Percentiles rank a stretch among this genome's conserved stretches.
These are phyloP conservation scores for Chionoecetes opilio DNA, from an alignment of 1,140 invertebrate genomes.

Conservation along the genomic window DNA sequence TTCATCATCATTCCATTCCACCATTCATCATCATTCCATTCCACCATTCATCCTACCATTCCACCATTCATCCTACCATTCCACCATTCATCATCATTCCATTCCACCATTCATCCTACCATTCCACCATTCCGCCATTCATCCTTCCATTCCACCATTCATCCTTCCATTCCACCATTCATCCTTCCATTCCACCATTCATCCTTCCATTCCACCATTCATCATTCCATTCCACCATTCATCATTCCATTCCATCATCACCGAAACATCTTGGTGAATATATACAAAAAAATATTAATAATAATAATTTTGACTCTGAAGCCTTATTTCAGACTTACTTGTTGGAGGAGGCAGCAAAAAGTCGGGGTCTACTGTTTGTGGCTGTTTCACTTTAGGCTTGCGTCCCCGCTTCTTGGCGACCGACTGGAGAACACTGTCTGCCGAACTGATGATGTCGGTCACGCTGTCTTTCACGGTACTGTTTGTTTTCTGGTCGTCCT, in stretches of 20 bases:
- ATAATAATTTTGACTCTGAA: not conserved
- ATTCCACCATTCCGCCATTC: too few species aligned
- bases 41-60: not conserved
- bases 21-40: not conserved
- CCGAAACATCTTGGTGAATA: too few species aligned
- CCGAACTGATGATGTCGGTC: not conserved
- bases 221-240: not conserved
- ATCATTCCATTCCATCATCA: not conserved
- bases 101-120: not conserved
- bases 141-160: not conserved
- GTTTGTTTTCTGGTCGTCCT: not conserved
- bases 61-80: too few species aligned
- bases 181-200: too few species aligned
- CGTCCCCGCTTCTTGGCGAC: conserved; percentile 52
- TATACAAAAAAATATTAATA: too few species aligned
- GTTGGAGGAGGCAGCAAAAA: not conserved
- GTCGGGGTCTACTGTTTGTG: not conserved
- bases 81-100: not conserved
- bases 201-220: not conserved
- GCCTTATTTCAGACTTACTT: conserved; percentile 43
- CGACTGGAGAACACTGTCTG: not conserved
- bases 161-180: not conserved
- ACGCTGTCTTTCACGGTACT: conserved; percentile 12
- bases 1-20: too few species aligned
- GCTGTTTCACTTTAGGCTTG: not conserved